These are phyloP conservation scores for Strigops habroptila DNA, from an alignment of 2,113 vertebrate species.

Conservation along the genomic window DNA sequence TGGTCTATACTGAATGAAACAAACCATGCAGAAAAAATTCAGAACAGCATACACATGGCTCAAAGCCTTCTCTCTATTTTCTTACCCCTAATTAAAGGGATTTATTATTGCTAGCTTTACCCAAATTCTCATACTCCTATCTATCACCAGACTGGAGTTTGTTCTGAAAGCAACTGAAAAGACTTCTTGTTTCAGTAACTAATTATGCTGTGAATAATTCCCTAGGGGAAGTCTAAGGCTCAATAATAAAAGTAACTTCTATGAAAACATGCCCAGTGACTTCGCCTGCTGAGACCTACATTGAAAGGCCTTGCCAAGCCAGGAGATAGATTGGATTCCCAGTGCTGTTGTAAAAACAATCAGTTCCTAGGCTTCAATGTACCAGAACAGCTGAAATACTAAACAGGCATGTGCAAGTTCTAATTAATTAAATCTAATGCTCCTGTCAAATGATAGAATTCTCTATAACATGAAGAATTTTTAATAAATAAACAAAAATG, in stretches of 20 bases:
- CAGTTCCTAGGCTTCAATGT: conserved; percentile 11
- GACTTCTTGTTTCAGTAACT: neutral
- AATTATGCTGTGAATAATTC: neutral
- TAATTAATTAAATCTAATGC: conserved; percentile 13
- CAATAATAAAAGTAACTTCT: neutral
- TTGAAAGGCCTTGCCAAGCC: conserved; percentile 30
- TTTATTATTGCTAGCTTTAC: neutral
- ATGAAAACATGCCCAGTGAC: neutral
- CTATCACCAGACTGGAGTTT: neutral
- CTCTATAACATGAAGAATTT: neutral
- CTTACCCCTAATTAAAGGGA: neutral
- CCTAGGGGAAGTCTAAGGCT: neutral
- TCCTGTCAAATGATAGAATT: neutral
- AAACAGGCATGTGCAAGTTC: neutral
- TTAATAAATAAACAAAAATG: neutral
- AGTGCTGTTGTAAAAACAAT: conserved; percentile 31
- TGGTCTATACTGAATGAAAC: neutral
- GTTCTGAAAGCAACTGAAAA: neutral
- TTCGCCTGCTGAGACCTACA: neutral
- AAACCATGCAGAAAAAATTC: neutral
- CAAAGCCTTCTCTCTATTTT: neutral
- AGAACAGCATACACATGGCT: neutral
- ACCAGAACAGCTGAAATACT: neutral
- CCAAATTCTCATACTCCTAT: neutral
- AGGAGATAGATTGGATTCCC: conserved; percentile 44